Evolutionary conservation across 1,140 invertebrate genomes (phyloP).

Genomic region (Formica selysi): DNA sequence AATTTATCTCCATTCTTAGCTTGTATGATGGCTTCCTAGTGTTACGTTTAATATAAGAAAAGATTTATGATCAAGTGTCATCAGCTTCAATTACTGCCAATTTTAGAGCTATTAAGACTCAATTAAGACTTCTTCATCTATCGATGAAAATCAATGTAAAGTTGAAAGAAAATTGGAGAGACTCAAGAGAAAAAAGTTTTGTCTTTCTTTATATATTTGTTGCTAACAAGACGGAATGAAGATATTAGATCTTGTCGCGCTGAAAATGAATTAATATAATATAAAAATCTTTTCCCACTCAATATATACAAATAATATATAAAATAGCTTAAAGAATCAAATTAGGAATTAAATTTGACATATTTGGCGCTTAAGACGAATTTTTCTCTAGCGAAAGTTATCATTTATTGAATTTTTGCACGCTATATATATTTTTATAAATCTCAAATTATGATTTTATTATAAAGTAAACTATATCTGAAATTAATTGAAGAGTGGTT

Average conservation of each 20-base stretch:
- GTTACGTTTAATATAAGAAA: neutral
- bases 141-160: neutral
- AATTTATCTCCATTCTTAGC: neutral
- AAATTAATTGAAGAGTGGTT: too few species aligned
- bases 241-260: too few species aligned
- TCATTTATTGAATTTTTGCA: too few species aligned
- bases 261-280: neutral
- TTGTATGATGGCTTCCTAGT: neutral
- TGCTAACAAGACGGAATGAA: neutral
- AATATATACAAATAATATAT: too few species aligned
- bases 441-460: too few species aligned
- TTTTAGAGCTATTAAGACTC: neutral
- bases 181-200: neutral
- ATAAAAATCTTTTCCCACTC: too few species aligned
- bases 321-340: too few species aligned
- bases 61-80: neutral
- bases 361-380: too few species aligned
- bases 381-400: too few species aligned
- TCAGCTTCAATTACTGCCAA: neutral
- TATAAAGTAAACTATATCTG: too few species aligned
- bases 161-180: neutral
- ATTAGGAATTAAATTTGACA: too few species aligned
- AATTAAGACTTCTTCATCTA: neutral
- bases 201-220: neutral
- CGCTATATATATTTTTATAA: too few species aligned